Evolutionary conservation across 2,113 vertebrate genomes (phyloP), one percentile per base, ranked within the genome.

Genomic region (Toxotes chatareus): DNA sequence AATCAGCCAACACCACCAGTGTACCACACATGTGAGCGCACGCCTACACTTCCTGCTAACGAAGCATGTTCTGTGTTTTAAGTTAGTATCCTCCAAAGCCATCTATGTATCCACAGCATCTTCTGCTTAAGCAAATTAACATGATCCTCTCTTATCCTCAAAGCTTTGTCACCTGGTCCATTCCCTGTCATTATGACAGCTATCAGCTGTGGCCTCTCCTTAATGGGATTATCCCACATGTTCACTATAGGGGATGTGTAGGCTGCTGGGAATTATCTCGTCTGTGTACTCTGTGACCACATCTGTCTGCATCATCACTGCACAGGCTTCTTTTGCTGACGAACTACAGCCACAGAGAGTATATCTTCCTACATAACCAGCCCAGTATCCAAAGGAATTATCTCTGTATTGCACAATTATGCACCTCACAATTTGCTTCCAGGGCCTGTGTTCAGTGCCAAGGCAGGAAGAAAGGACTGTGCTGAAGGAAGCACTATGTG

Each of bases 191-290:
- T 71, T 73, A 49, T 86, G 81, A 88, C 84, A 82, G 80, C 76
- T 73, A 76, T 67, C 73, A 87, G 87, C 79, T 49, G 74, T 59
- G 76, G 84, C 81, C 76, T 75, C 72, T 56, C 51, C 17, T 61
- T 79, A 87, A 91, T 88, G 46, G 76, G 89, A 92, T 94, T 91
- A 91, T 83, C 80, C 83, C 73, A 89, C 88, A 84, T 85, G 85
- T 85, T 89, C 77, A 80, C 86, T 66, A 76, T 64, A 84, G 79
- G 77, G 73, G 59, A 73, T 64, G 66, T 84, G 85, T 83, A 77
- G 82, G 86, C 66, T 83, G 85, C 62, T 51, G 65, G 62, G 74
- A 89, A 73, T 66, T 5, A 76, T 80, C 71, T 86, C 0, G 56
- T 82, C 77, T 70, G 62, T 72, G 67, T 49, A 34, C 65, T 66